Base-by-base conservation (phyloP, 2,113 vertebrate species). In the Hippopotamus amphibius region DNA sequence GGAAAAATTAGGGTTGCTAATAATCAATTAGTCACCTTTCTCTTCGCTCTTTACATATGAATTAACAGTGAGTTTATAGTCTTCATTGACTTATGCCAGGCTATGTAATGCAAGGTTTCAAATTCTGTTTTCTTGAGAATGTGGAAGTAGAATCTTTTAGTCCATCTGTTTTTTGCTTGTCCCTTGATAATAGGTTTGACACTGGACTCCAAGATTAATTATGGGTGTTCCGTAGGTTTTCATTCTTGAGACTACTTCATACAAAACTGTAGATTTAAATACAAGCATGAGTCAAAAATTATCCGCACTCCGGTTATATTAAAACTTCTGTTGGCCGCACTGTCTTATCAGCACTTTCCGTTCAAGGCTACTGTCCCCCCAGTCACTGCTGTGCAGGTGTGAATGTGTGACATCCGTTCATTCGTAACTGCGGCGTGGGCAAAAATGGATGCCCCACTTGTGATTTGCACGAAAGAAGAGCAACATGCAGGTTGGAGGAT, bases 121-220 rank as follows among this genome's bases (percentile, higher is more conserved):
- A 71, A 74, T 95, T 88, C 4, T 92, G 13, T 88, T 74, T 48
- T 48, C 28, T 94, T 65, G 17, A 93, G 50, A 82, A 55, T 68
- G 43, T 79, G 22, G 55, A 83, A 9, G 12, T 55, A 72, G 12
- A 24, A 48, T 69, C 33, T 30, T 85, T 63, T 88, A 76, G 61
- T 61, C 37, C 84, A 11, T 24, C 69, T 91, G 19, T 22, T 76
- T 59, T 66, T 71, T 63, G 5, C 88, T 90, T 95, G 16, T 79
- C 7, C 21, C 74, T 69, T 63, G 12, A 83, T 74, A 72, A 72
- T 46, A 15, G 3, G 37, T 48, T 92, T 95, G 65, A 37, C 22
- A 69, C 81, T 86, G 76, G 6, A 81, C 43, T 96, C 37, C 48
- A 94, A 86, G 48, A 55, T 94, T 80, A 82, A 59, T 93, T 90